Base-by-base conservation (phyloP, 2,888 invertebrate species). In the Linnaemya tessellans region DNA sequence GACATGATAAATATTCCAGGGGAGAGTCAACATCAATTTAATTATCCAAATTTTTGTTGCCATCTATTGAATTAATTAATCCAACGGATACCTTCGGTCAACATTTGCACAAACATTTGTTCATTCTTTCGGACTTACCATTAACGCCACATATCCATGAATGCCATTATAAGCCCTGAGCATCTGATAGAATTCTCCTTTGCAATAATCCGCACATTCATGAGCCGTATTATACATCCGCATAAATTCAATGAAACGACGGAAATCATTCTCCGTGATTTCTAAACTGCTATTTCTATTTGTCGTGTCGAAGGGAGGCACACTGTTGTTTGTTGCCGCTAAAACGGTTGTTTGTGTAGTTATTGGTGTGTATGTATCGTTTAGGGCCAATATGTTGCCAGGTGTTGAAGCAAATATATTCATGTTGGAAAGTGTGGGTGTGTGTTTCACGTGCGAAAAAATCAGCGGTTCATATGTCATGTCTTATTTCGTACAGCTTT, bases 61-160 rank as follows among this genome's bases (percentile, higher is more conserved):
- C n/a, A n/a, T n/a, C n/a, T n/a, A n/a, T n/a, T n/a, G n/a, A n/a
- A n/a, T n/a, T n/a, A n/a, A n/a, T n/a, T n/a, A n/a, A n/a, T n/a
- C n/a, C n/a, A n/a, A n/a, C n/a, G n/a, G n/a, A n/a, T n/a, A n/a
- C n/a, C n/a, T n/a, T n/a, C n/a, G n/a, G n/a, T n/a, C n/a, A n/a
- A n/a, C n/a, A n/a, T n/a, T n/a, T n/a, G n/a, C n/a, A n/a, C n/a
- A n/a, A n/a, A 11, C 11, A 3, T 11, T 3, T 41, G 11, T 41
- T 11, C 11, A 13, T n/a, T 8, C 2, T 9, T 46, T n/a, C 8
- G 22, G 64, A 93, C 94, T 94, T 90, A 98, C 97, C 88, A 96
- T 93, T 15, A 98, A 93, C 71, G 97, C 96, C 86, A 97, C 94
- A 91, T 97, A 97, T 83, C 97, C 97, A 91, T 98, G 98, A 84